Conservation (phyloP, 2,113 vertebrate genomes). For the Aramus guarauna region DNA sequence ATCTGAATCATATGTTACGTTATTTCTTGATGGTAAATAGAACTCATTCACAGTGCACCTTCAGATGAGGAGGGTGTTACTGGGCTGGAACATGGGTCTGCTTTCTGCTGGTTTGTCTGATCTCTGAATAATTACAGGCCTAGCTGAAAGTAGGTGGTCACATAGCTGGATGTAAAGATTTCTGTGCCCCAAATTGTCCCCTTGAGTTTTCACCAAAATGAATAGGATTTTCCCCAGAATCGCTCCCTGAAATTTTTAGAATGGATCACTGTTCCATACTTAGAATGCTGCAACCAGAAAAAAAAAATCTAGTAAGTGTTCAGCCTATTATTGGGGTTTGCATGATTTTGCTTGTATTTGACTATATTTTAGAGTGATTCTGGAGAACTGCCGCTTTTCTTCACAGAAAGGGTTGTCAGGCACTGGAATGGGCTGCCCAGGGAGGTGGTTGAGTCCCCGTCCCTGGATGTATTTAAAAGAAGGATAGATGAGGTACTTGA, state of each 20-base stretch:
- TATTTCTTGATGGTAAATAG: background rate
- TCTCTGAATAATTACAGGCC: background rate
- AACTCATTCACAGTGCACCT: background rate
- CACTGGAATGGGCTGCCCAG: no score
- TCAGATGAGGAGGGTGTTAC: background rate
- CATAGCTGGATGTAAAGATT: background rate
- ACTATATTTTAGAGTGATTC: background rate
- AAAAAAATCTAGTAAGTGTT: background rate
- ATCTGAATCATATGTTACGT: accelerated
- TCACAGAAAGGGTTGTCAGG: no score
- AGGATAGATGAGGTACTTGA: no score
- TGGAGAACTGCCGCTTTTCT: background rate
- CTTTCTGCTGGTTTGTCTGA: background rate
- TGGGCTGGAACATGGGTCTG: background rate
- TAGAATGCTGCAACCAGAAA: background rate
- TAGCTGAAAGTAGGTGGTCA: background rate
- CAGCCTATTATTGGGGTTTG: background rate
- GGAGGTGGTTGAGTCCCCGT: no score
- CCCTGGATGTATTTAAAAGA: no score
- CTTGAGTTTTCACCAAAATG: background rate
- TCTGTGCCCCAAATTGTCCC: background rate
- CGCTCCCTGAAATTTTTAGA: background rate
- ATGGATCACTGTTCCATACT: background rate
- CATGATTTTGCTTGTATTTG: background rate
- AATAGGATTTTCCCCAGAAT: background rate